Percentiles rank a stretch among this genome's conserved stretches.
phyloP scores from a whole-genome alignment of 2,113 vertebrate species.

The Ciconia stormi region DNA sequence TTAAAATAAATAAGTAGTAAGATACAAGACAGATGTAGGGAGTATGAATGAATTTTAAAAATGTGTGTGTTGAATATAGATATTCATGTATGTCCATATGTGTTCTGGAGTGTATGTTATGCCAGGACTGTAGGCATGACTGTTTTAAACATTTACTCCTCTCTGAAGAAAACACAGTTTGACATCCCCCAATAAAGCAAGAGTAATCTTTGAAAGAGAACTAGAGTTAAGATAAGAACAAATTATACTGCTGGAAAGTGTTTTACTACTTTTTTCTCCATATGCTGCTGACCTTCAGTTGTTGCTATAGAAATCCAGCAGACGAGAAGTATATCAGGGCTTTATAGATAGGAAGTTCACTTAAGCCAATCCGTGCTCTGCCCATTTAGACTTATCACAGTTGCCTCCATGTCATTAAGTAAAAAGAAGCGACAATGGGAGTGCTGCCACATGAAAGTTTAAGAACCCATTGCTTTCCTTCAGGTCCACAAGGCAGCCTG shows the following conservation, averaged over 20 bases:
- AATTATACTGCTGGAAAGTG: background rate
- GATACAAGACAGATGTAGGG: background rate
- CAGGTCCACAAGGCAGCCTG: background rate
- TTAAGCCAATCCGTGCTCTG: background rate
- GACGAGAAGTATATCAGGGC: background rate
- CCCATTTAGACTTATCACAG: background rate
- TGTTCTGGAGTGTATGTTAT: background rate
- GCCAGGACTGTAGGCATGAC: background rate
- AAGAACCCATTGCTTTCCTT: background rate
- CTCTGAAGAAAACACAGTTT: background rate
- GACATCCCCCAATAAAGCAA: background rate
- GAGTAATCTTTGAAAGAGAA: background rate
- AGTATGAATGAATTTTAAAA: background rate
- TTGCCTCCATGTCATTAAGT: background rate
- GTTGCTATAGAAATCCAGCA: constrained; percentile 14
- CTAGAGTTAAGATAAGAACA: background rate
- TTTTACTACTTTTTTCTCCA: background rate
- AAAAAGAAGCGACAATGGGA: background rate
- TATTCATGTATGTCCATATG: background rate
- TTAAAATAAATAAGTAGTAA: background rate
- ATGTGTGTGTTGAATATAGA: background rate
- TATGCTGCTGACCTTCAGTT: background rate
- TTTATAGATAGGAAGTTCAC: background rate
- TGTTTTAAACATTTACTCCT: background rate
- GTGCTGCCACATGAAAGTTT: background rate